These are phyloP conservation scores for Equus quagga DNA, from an alignment of 2,113 vertebrate species.

Conservation along the genomic window DNA sequence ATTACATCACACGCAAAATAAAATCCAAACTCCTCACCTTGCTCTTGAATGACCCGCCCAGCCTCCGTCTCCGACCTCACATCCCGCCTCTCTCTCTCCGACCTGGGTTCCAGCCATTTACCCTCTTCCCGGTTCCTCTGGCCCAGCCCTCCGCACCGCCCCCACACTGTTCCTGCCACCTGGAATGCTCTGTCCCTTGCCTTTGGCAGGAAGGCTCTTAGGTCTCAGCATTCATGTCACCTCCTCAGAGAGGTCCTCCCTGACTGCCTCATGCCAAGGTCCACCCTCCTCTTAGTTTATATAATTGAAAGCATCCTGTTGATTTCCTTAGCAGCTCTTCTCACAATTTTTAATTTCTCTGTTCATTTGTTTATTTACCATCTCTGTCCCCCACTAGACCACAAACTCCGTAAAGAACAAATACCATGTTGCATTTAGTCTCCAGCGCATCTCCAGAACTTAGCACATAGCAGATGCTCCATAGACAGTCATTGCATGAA, in stretches of 20 bases:
- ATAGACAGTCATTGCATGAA: not conserved
- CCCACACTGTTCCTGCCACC: rapidly evolving
- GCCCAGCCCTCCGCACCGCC: too few species aligned
- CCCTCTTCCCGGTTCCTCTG: not conserved
- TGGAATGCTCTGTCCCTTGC: not conserved
- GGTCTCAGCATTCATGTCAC: not conserved
- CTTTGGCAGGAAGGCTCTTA: not conserved
- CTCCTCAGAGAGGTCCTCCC: not conserved
- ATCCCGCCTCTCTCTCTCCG: not conserved
- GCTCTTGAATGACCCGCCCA: not conserved
- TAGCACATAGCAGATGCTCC: not conserved
- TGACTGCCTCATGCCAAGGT: not conserved
- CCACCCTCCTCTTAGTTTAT: not conserved
- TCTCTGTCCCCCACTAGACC: not conserved
- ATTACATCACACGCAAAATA: not conserved
- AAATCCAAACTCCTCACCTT: not conserved
- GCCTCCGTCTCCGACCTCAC: not conserved
- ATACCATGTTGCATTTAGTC: not conserved
- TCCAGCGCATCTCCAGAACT: not conserved
- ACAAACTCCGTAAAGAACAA: not conserved
- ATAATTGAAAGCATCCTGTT: not conserved
- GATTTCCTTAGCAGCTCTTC: not conserved
- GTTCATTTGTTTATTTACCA: not conserved
- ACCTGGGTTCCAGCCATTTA: not conserved
- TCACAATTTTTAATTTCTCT: not conserved